A percentile compares a stretch with the other conserved stretches of the same genome.
Evolutionary conservation across 2,113 vertebrate species (phyloP).

Genomic region (Sialia sialis): DNA sequence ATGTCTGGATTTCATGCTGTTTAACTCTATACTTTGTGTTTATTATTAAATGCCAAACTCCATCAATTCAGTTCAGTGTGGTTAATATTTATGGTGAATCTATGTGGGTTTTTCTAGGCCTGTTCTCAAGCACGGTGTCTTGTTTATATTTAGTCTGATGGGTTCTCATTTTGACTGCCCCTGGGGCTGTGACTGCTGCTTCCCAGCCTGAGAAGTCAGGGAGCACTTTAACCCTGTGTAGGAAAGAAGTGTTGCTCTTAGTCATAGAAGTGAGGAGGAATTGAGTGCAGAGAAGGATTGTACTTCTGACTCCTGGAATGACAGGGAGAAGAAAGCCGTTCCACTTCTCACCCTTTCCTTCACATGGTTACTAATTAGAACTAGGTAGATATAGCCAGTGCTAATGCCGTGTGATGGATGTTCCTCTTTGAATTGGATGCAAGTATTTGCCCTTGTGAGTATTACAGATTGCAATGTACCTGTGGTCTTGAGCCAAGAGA

Average conservation of each 20-base stretch:
- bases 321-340: background rate
- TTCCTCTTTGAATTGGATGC: background rate
- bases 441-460: background rate
- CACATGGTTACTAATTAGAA: background rate
- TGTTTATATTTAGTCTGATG: background rate
- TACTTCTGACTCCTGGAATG: background rate
- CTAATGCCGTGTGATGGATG: background rate
- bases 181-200: background rate
- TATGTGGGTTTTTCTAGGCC: background rate
- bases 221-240: background rate
- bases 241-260: background rate
- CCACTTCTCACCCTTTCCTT: background rate
- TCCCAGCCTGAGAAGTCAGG: background rate
- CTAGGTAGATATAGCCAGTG: background rate
- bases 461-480: background rate
- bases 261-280: background rate
- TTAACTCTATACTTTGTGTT: background rate
- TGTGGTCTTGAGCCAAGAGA: background rate
- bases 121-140: background rate
- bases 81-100: background rate
- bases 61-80: background rate
- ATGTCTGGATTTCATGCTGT: background rate
- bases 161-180: background rate
- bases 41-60: conserved; percentile 25
- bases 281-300: background rate